Base-by-base conservation (phyloP, 1,140 invertebrate species). In the Leptestheria dahalacensis region DNA sequence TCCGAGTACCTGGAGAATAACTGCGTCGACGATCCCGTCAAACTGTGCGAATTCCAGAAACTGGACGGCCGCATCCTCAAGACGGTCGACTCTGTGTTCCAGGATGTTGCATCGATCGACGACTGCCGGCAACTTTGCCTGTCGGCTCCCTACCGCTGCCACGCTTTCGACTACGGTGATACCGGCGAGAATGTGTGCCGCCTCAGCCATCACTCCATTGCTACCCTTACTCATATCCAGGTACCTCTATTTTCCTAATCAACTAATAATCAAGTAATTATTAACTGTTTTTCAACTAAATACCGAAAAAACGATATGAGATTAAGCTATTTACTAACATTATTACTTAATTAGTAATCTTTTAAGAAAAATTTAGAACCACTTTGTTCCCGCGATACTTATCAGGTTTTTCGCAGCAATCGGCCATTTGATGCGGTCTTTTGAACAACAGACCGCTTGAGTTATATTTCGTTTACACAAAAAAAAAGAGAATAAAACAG, bases 141-240 rank as follows among this genome's bases (percentile, higher is more conserved):
- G 24, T 89, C 85, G 66, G 89, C 88, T 10, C 85, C 88, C 6
- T 80, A 79, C 71, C 76, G 84, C 67, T 95, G 91, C 70, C 89
- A 92, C 68, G 91, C 89, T 0, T 95, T 91, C 69, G 91, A 94
- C 72, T 91, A 89, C 68, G 88, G 88, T 20, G 90, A 92, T 66
- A 91, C 90, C 20, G 88, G 88, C 33, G 89, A 92, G 66, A 84
- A 87, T 76, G 89, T 94, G 6, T 94, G 91, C 73, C 80, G 91
- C 58, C 77, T 94, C 9, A 91, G 87, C 67, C 91, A 94, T 76
- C 88, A 94, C 68, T 86, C 88, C 18, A 79, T 85, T 61, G 85
- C 89, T 24, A 92, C 91, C 2, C 77, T 95, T 21, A 81, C 85
- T 3, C 86, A 91, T 67, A 91, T 90, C 65, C 84, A 88, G 79